phyloP scores from a whole-genome alignment of 2,888 invertebrate genomes.

The Nomada flava region DNA sequence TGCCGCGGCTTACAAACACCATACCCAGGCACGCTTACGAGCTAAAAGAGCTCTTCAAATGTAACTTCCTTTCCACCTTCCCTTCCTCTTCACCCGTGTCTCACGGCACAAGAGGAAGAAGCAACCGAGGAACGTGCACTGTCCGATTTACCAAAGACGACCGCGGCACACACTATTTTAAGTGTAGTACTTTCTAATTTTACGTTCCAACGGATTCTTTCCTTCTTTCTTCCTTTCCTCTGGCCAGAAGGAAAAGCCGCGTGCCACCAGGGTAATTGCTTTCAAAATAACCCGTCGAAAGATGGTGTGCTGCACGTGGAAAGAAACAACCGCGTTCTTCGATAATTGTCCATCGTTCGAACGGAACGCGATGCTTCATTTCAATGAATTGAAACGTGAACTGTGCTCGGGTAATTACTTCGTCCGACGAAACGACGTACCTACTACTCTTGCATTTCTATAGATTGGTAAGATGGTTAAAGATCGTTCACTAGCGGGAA shows the following conservation, averaged over 20 bases:
- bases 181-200: constrained; percentile 66
- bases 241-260: constrained; percentile 47
- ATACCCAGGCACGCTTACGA: constrained; percentile 29
- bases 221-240: constrained; percentile 26
- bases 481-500: neutral
- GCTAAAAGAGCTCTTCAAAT: constrained; percentile 26
- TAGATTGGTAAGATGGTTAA: neutral
- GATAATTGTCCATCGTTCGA: neutral
- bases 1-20: constrained; percentile 4
- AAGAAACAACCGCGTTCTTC: constrained; percentile 8
- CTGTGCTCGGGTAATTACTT: neutral
- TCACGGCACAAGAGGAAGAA: constrained; percentile 26
- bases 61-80: constrained; percentile 29
- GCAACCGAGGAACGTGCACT: constrained; percentile 36
- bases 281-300: constrained; percentile 54
- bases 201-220: constrained; percentile 49
- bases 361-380: neutral
- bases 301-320: neutral
- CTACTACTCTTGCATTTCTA: too few relatives aligned
- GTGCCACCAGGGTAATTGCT: constrained; percentile 55
- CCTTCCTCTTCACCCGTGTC: neutral
- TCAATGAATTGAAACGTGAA: too few relatives aligned
- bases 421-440: too few relatives aligned
- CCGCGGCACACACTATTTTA: constrained; percentile 54
- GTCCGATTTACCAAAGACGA: constrained; percentile 52